Conservation (phyloP, 2,797 vertebrate genomes). For the Smutsia gigantea region DNA sequence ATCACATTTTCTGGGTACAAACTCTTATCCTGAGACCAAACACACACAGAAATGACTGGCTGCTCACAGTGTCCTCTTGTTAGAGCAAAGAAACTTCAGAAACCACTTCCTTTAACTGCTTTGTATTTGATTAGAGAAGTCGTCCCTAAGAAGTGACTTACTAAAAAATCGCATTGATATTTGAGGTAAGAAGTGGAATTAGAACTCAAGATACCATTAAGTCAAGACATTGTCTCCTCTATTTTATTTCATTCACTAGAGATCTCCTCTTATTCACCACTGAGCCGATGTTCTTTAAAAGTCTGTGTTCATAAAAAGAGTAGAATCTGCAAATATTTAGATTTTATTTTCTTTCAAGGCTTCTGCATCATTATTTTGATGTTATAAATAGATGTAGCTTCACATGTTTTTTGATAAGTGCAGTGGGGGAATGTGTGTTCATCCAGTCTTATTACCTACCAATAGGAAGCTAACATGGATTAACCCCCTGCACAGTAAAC, state of each 20-base stretch:
- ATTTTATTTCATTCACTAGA: neutral
- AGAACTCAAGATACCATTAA: neutral
- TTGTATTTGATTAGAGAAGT: neutral
- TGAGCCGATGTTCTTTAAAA: neutral
- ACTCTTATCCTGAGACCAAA: neutral
- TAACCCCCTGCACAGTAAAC: neutral
- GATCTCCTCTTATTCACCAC: neutral
- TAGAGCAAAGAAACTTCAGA: neutral
- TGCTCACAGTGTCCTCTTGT: accelerated
- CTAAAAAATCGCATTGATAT: neutral
- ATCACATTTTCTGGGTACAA: neutral
- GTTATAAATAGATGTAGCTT: neutral
- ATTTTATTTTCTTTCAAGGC: neutral
- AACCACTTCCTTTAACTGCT: neutral
- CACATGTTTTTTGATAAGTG: neutral
- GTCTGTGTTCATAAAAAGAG: neutral
- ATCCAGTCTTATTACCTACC: neutral
- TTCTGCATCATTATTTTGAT: neutral
- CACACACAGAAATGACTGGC: neutral
- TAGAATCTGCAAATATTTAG: neutral
- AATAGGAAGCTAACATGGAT: neutral
- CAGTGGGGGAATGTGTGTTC: neutral
- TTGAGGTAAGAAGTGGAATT: neutral
- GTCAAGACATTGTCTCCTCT: neutral
- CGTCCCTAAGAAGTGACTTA: neutral